phyloP scores from a whole-genome alignment of 2,888 invertebrate species.

The Lissocephala sabroskyi region DNA sequence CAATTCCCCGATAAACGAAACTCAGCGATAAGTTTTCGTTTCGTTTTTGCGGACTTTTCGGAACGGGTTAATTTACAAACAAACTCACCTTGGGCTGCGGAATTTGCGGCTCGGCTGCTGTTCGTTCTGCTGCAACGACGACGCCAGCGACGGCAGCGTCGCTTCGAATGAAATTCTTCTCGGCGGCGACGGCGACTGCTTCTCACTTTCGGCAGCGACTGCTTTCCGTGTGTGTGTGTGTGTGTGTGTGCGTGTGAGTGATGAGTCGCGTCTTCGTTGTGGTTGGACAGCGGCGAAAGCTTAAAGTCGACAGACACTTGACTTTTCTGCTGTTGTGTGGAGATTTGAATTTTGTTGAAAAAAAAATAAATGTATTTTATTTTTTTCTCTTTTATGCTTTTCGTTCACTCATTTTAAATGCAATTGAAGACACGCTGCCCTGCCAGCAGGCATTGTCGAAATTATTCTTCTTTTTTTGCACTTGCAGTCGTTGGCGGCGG shows the following conservation, averaged over 20 bases:
- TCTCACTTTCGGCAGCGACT: background rate
- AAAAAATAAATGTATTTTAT: too few species aligned
- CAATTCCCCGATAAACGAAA: background rate
- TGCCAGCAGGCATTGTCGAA: slow-evolving; percentile 18
- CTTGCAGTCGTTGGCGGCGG: too few species aligned
- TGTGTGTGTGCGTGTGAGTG: background rate
- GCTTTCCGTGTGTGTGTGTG: background rate
- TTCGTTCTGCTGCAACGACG: slow-evolving; percentile 10
- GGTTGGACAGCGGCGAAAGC: background rate
- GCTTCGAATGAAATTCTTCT: slow-evolving; percentile 26
- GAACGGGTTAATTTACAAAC: slow-evolving; percentile 52
- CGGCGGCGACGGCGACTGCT: background rate
- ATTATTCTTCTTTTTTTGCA: background rate
- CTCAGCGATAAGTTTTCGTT: too few species aligned
- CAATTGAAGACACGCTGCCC: slow-evolving; percentile 21
- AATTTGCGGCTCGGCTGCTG: slow-evolving; percentile 10
- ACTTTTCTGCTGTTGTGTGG: background rate
- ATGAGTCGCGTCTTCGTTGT: background rate
- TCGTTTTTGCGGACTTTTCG: background rate
- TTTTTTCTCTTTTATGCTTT: too few species aligned
- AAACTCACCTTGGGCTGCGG: slow-evolving; percentile 56
- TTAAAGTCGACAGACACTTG: background rate
- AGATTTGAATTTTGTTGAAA: too few species aligned
- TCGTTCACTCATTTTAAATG: too few species aligned
- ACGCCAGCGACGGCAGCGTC: too few species aligned